A percentile compares a stretch with the other conserved stretches of the same genome.
These are phyloP conservation scores for Casuarius casuarius DNA, from an alignment of 2,113 vertebrate genomes.

Conservation along the genomic window DNA sequence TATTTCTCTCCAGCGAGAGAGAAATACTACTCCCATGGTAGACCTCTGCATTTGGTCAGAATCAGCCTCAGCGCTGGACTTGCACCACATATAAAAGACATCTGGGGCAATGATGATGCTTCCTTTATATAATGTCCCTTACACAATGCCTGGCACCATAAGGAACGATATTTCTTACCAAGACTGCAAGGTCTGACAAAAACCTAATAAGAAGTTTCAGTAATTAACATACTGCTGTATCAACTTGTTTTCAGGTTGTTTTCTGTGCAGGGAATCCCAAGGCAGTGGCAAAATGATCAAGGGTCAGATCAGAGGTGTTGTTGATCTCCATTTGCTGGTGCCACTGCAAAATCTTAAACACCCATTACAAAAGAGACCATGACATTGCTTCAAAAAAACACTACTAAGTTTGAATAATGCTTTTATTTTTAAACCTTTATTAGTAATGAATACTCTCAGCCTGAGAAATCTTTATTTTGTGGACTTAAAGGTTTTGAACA, in stretches of 20 bases:
- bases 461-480: background rate
- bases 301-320: background rate
- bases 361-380: background rate
- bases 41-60: background rate
- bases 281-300: background rate
- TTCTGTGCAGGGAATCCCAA: background rate
- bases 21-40: background rate
- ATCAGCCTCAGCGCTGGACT: background rate
- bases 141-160: background rate
- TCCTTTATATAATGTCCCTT: background rate
- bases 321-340: background rate
- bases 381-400: background rate
- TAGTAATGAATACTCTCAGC: background rate
- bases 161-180: background rate
- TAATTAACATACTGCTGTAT: background rate
- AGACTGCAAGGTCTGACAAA: background rate
- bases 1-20: background rate
- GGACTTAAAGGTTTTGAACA: conserved; percentile 10
- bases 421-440: background rate
- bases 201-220: background rate
- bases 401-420: background rate
- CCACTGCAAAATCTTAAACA: background rate
- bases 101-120: background rate
- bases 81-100: background rate
- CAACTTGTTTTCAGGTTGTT: background rate